Conservation (phyloP, 2,888 invertebrate genomes). For the Drosophila tripunctata region DNA sequence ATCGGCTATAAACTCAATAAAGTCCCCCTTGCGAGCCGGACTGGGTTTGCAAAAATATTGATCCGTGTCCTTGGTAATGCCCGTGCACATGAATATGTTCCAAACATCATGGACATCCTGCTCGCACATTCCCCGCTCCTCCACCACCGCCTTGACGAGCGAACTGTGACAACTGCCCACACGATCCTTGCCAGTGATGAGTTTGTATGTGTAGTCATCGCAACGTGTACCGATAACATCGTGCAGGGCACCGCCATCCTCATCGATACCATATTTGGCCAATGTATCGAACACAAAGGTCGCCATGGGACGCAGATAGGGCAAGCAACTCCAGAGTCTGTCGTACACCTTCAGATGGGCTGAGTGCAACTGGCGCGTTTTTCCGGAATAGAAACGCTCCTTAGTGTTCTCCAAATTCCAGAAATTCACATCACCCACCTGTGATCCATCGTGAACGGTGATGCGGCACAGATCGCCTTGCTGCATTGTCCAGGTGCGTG, state of each 20-base stretch:
- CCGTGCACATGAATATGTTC: conserved; percentile 86
- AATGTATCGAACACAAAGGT: conserved; percentile 85
- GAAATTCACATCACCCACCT: conserved; percentile 85
- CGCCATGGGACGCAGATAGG: conserved; percentile 85
- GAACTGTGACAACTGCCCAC: conserved; percentile 85
- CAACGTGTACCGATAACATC: conserved; percentile 85
- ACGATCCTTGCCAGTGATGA: conserved; percentile 84
- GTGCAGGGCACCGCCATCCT: conserved; percentile 84
- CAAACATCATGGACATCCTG: conserved; percentile 85
- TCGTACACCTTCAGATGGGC: conserved; percentile 84
- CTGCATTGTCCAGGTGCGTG: conserved; percentile 84
- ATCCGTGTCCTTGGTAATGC: conserved; percentile 84
- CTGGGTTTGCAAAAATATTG: conserved; percentile 85
- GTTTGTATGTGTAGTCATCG: conserved; percentile 85
- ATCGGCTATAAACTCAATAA: conserved; percentile 85
- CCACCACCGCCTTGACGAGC: conserved; percentile 82
- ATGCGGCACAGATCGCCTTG: conserved; percentile 84
- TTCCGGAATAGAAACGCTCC: conserved; percentile 85
- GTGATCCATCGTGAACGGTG: conserved; percentile 84
- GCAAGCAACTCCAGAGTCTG: conserved; percentile 85
- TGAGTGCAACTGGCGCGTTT: conserved; percentile 85
- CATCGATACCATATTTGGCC: conserved; percentile 84
- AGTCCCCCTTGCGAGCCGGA: conserved; percentile 85
- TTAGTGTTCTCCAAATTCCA: conserved; percentile 85
- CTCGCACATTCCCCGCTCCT: conserved; percentile 83